These are phyloP conservation scores for Acropternis orthonyx DNA, from an alignment of 2,797 vertebrate genomes.

Conservation along the genomic window DNA sequence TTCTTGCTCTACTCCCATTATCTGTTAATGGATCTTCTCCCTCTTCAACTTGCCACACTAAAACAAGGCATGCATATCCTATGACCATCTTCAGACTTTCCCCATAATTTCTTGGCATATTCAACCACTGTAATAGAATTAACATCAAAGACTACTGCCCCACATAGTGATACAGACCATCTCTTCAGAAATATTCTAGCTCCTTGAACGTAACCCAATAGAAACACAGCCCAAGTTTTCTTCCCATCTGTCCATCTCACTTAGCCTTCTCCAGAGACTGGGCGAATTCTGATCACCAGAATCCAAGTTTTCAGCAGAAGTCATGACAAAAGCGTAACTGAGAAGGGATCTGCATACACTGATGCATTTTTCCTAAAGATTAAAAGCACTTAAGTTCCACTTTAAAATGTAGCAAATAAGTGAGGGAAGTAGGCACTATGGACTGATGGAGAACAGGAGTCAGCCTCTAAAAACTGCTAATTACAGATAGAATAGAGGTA, in stretches of 20 bases:
- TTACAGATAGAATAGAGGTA: neutral
- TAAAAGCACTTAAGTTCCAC: neutral
- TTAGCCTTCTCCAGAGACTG: too few relatives aligned
- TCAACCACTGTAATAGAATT: neutral
- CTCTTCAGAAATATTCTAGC: neutral
- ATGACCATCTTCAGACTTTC: neutral
- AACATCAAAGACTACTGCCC: neutral
- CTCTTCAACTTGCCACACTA: neutral
- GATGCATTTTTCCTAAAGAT: neutral
- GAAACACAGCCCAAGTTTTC: neutral
- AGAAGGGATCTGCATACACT: neutral
- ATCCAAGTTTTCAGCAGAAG: neutral
- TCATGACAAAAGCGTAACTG: neutral
- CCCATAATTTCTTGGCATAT: neutral
- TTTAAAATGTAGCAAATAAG: neutral
- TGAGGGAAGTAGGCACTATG: fast-evolving
- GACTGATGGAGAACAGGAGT: neutral
- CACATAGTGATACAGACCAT: neutral
- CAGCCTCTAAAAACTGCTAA: neutral
- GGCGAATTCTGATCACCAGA: neutral
- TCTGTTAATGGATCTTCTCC: neutral
- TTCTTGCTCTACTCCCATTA: neutral
- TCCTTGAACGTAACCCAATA: neutral
- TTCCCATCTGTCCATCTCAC: neutral
- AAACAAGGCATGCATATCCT: neutral